phyloP scores from a whole-genome alignment of 1,140 invertebrate genomes.

The Watersipora subatra region DNA sequence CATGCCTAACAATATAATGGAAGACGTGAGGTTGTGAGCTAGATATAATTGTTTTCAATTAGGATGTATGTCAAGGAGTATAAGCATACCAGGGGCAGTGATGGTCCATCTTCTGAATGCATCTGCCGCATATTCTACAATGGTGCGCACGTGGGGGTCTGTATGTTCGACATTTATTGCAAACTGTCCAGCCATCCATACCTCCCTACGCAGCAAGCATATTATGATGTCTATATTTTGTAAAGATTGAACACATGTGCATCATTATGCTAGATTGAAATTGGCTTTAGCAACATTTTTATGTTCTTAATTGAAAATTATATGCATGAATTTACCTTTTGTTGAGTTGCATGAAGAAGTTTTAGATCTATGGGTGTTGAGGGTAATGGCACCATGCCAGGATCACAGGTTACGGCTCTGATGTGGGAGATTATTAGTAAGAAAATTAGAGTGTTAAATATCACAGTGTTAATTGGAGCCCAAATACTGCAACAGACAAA shows the following conservation, averaged over 20 bases:
- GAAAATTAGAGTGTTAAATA: slow-evolving; percentile 68
- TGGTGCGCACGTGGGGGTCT: slow-evolving; percentile 75
- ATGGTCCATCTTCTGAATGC: slow-evolving; percentile 78
- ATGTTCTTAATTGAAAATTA: too few relatives aligned
- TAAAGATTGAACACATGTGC: too few relatives aligned
- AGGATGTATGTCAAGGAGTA: too few relatives aligned
- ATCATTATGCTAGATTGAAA: too few relatives aligned
- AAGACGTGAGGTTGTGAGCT: too few relatives aligned
- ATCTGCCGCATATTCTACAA: slow-evolving; percentile 74
- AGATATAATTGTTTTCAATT: too few relatives aligned
- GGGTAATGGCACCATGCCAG: slow-evolving; percentile 70
- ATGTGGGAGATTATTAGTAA: slow-evolving; percentile 61
- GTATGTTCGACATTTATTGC: slow-evolving; percentile 74
- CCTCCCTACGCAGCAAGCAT: neutral
- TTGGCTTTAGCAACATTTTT: too few relatives aligned
- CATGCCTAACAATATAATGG: too few relatives aligned
- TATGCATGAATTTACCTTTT: too few relatives aligned
- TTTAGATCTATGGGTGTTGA: slow-evolving; percentile 66
- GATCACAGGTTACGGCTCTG: slow-evolving; percentile 73
- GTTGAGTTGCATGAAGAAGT: too few relatives aligned
- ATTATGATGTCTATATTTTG: too few relatives aligned
- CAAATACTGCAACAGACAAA: slow-evolving; percentile 55
- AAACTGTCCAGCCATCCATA: slow-evolving; percentile 69
- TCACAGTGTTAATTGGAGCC: slow-evolving; percentile 65
- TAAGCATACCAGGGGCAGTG: slow-evolving; percentile 71